phyloP scores from a whole-genome alignment of 2,797 vertebrate genomes.

The Sebastes trivittatus region DNA sequence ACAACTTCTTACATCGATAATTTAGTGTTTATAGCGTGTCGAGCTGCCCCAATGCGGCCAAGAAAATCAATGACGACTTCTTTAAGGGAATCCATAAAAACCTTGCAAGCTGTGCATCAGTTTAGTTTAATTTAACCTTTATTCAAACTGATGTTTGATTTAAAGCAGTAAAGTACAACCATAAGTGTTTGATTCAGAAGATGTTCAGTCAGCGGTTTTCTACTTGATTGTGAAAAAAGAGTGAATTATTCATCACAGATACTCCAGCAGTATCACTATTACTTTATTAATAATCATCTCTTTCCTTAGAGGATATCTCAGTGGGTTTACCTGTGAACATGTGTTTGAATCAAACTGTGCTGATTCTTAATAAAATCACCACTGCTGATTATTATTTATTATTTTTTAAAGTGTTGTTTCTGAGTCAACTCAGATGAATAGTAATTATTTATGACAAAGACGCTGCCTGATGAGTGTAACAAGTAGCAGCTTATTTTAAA shows the following conservation, averaged over 20 bases:
- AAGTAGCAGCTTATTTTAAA: background rate
- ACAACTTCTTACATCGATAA: background rate
- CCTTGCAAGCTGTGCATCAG: background rate
- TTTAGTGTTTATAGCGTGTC: background rate
- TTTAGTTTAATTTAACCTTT: background rate
- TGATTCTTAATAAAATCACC: background rate
- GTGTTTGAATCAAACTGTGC: background rate
- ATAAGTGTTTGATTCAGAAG: background rate
- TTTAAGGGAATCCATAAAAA: background rate
- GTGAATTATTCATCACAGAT: background rate
- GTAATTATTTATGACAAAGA: background rate
- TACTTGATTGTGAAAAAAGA: background rate
- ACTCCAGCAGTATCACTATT: background rate
- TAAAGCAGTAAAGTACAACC: background rate
- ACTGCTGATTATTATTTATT: background rate
- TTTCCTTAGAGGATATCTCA: background rate
- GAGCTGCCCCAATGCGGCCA: background rate
- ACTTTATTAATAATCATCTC: background rate
- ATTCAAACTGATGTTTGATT: background rate
- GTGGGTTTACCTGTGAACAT: background rate
- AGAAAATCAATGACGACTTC: background rate
- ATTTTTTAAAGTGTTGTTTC: background rate
- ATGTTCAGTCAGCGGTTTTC: background rate
- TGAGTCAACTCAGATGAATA: background rate
- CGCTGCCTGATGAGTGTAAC: background rate